A percentile compares a stretch with the other conserved stretches of the same genome.
Conservation (phyloP, 2,888 invertebrate species). For the Ptilodon capucinus region DNA sequence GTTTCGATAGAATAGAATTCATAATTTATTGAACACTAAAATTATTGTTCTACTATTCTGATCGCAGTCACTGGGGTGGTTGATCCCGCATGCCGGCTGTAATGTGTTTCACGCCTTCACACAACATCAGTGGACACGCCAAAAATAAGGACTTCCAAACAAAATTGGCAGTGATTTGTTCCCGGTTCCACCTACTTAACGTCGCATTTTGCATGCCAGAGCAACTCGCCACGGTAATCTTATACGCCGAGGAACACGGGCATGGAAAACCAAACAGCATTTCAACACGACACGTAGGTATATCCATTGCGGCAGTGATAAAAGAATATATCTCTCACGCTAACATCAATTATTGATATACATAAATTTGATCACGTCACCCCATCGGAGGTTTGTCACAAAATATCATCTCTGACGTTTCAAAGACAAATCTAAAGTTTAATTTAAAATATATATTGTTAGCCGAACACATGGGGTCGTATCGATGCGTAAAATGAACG, state of each 20-base stretch:
- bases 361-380: conserved; percentile 57
- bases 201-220: conserved; percentile 33
- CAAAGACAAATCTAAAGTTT: conserved; percentile 40
- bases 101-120: conserved; percentile 75
- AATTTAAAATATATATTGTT: conserved; percentile 39
- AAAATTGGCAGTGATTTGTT: conserved; percentile 38
- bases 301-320: conserved; percentile 76
- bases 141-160: conserved; percentile 27
- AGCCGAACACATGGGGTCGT: conserved; percentile 29
- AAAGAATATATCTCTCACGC: conserved; percentile 67
- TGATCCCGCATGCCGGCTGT: conserved; percentile 55
- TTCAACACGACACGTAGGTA: conserved; percentile 33
- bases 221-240: conserved; percentile 14
- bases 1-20: conserved; percentile 27
- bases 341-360: conserved; percentile 52
- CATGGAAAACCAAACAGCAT: conserved; percentile 38
- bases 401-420: conserved; percentile 70
- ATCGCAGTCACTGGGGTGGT: background rate
- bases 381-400: conserved; percentile 45
- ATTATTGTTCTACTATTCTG: conserved; percentile 2
- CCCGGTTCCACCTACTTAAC: conserved; percentile 34
- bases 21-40: conserved; percentile 9
- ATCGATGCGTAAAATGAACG: conserved; percentile 27
- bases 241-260: conserved; percentile 45
- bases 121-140: conserved; percentile 32